Evolutionary conservation across 2,888 invertebrate genomes (phyloP).

Genomic region (Rapana venosa): DNA sequence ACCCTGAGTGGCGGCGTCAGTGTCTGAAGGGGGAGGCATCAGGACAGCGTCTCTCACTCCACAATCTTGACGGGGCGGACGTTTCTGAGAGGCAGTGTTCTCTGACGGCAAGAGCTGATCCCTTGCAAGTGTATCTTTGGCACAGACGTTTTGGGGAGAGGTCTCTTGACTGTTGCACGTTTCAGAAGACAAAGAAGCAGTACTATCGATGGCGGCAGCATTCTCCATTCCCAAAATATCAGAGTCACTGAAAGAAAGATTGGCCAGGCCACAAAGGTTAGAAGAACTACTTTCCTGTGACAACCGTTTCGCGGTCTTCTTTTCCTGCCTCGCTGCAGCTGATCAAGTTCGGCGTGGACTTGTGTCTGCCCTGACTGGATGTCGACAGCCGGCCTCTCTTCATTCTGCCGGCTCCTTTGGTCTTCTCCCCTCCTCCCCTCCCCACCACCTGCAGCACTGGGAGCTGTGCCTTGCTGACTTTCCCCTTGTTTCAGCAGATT

Average conservation of each 20-base stretch:
- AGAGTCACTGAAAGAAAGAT: slow-evolving; percentile 57
- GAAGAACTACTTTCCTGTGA: background rate
- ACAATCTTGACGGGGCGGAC: background rate
- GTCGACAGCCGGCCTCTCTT: slow-evolving; percentile 34
- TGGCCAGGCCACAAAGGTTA: slow-evolving; percentile 50
- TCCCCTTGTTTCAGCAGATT: slow-evolving; percentile 22
- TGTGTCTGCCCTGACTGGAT: slow-evolving; percentile 56
- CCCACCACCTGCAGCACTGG: background rate
- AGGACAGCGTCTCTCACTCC: slow-evolving; percentile 28
- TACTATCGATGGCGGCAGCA: background rate
- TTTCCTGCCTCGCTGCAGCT: slow-evolving; percentile 53
- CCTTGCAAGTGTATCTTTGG: background rate
- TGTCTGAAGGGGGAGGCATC: slow-evolving; percentile 45
- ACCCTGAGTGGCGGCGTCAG: background rate
- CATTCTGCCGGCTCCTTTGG: background rate
- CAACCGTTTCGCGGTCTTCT: slow-evolving; percentile 34
- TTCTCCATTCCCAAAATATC: slow-evolving; percentile 51
- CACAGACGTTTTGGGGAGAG: background rate
- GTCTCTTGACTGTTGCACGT: background rate
- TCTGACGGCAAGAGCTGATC: background rate
- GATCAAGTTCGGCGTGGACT: slow-evolving; percentile 64
- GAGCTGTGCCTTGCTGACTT: background rate
- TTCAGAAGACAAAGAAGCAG: background rate
- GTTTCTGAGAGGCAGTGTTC: background rate
- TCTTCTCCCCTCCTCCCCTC: background rate